Base-by-base conservation (phyloP, 1,140 invertebrate species). In the Diploscapter pachys region DNA sequence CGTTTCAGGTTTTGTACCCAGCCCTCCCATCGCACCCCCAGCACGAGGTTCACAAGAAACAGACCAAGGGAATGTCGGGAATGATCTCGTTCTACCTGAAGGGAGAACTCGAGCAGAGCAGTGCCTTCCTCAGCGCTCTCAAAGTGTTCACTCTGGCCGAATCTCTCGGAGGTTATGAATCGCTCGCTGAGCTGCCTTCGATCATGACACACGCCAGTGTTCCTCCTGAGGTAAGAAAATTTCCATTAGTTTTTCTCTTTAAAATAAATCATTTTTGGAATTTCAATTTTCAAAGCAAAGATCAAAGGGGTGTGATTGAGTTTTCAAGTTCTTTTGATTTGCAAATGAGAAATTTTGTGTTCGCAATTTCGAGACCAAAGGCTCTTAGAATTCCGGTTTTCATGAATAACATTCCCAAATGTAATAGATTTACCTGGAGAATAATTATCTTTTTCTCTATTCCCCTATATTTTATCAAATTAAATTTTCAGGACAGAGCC, bases 101-200 rank as follows among this genome's bases (percentile, higher is more conserved):
- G 81, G 93, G 93, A 4, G 91, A 89, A n/a, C 79, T 91, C n/a
- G 87, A 91, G 68, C 90, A 95, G 82, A 90, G 93, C 0, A 87
- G 87, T 64, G 91, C 89, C 69, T 96, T 99, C 82, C 87, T 96
- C 9, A 89, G 89, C 80, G 86, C 90, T 5, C 86, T 95, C 2
- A 92, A 94, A 88, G 69, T 81, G 65, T 88, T 98, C 83, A 91
- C 90, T 2, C 86, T 97, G n/a, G 95, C 95, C 8, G 95, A 96
- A 87, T 96, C 93, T 87, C 89, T 98, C 54, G 96, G 96, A 66
- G 95, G 95, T 68, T 96, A 92, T 85, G 95, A 98, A 86, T 96
- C 93, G 86, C 89, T 98, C 56, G 88, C 88, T 75, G 90, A 91
- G 83, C 82, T 86, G 50, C 88, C 88, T 86, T 59, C 79, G 8